Percentiles rank a stretch among this genome's conserved stretches.
Conservation (phyloP, 64 coral and sea anemone genomes). For the Pocillopora verrucosa region DNA sequence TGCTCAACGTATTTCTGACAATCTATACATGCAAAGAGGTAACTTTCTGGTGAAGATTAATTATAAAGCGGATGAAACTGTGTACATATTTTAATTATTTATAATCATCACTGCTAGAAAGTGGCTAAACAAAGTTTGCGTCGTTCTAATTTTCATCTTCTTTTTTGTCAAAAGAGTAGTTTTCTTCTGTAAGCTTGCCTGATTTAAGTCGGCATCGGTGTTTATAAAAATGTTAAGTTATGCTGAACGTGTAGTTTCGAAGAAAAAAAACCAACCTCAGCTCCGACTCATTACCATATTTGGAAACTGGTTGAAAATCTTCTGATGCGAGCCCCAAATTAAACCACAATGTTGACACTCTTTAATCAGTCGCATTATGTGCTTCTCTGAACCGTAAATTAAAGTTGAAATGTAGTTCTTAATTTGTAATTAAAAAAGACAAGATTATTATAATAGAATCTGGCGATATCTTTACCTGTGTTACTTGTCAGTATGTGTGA, state of each 20-base stretch:
- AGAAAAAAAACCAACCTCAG: background rate
- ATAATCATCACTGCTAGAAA: background rate
- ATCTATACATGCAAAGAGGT: background rate
- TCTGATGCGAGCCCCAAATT: background rate
- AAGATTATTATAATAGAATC: background rate
- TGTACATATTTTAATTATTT: background rate
- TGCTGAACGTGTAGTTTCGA: background rate
- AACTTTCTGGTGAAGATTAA: background rate
- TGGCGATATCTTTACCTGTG: background rate
- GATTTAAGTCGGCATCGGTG: background rate
- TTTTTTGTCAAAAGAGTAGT: background rate
- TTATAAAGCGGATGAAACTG: conserved; percentile 1
- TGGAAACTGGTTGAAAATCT: background rate
- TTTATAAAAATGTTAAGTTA: background rate
- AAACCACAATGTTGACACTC: background rate
- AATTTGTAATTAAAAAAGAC: background rate
- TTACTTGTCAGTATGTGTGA: background rate
- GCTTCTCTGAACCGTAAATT: background rate
- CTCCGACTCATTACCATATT: background rate
- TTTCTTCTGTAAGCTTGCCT: too few relatives aligned
- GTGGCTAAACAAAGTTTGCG: background rate
- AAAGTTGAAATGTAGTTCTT: background rate
- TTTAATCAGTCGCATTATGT: background rate
- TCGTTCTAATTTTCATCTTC: background rate
- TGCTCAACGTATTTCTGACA: background rate